These are phyloP conservation scores for Nemurella pictetii DNA, from an alignment of 2,888 invertebrate species.

Conservation along the genomic window DNA sequence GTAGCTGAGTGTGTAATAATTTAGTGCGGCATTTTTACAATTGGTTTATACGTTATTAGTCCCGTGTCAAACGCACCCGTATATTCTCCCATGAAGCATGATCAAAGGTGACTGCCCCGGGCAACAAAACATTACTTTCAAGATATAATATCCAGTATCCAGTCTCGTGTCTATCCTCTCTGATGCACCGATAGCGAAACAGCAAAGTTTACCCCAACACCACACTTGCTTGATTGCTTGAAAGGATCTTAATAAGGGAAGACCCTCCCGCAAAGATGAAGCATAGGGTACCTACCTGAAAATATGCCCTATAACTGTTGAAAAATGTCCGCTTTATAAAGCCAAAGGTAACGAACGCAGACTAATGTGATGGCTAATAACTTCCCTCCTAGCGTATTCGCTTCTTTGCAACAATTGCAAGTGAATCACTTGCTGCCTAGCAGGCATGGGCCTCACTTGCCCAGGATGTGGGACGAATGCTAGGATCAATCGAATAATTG, in stretches of 20 bases:
- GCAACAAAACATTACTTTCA: constrained; percentile 9
- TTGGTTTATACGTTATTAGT: constrained; percentile 13
- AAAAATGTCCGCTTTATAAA: too few relatives aligned
- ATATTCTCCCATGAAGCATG: constrained; percentile 11
- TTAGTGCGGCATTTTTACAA: constrained; percentile 12
- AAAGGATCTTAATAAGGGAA: background rate
- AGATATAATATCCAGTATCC: background rate
- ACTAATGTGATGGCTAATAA: too few relatives aligned
- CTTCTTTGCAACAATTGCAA: background rate
- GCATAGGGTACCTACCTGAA: background rate
- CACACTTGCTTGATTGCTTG: background rate
- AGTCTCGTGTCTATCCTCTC: background rate
- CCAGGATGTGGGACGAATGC: background rate
- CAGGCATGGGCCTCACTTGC: background rate
- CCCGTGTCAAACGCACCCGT: constrained; percentile 7
- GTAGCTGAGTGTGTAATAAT: background rate
- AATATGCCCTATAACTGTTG: too few relatives aligned
- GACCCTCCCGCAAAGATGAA: background rate
- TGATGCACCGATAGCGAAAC: background rate
- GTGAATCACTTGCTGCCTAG: background rate
- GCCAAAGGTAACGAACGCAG: too few relatives aligned
- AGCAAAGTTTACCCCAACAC: background rate
- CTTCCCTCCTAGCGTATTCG: too few relatives aligned
- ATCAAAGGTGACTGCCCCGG: constrained; percentile 3
- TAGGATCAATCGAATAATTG: constrained; percentile 27